Conservation (phyloP, 2,888 invertebrate genomes). For the Sphaerophoria taeniata region DNA sequence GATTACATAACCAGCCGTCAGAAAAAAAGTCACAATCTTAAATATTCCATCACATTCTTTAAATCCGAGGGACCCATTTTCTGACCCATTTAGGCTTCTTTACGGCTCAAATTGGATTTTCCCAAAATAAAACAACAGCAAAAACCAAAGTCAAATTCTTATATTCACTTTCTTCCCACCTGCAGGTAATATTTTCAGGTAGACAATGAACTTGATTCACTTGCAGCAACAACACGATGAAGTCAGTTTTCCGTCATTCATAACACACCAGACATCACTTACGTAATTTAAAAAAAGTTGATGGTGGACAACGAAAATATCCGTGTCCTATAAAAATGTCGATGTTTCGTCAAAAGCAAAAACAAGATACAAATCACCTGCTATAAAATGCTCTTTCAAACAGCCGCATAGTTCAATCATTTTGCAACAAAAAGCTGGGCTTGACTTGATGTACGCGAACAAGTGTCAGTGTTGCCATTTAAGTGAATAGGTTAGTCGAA, state of each 20-base stretch:
- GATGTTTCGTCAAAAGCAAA: constrained; percentile 27
- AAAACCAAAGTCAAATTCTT: constrained; percentile 22
- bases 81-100: constrained; percentile 7
- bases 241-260: constrained; percentile 38
- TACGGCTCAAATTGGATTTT: constrained; percentile 8
- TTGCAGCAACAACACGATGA: constrained; percentile 29
- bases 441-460: too few species aligned
- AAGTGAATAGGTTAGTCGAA: too few species aligned
- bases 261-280: constrained; percentile 27
- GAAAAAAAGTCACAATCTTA: not conserved
- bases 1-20: too few species aligned
- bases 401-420: too few species aligned
- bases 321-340: constrained; percentile 58
- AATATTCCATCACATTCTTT: constrained; percentile 4
- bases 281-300: constrained; percentile 27
- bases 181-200: constrained; percentile 10
- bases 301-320: constrained; percentile 47
- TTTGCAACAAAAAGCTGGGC: too few species aligned
- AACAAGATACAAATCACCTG: constrained; percentile 46
- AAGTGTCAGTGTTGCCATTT: too few species aligned
- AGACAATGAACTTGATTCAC: constrained; percentile 69
- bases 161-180: constrained; percentile 44
- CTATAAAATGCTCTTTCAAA: constrained; percentile 37
- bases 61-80: not conserved
- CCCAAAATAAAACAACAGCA: not conserved